Evolutionary conservation across 2,113 vertebrate genomes (phyloP).

Genomic region (Gallinago jamesoni): DNA sequence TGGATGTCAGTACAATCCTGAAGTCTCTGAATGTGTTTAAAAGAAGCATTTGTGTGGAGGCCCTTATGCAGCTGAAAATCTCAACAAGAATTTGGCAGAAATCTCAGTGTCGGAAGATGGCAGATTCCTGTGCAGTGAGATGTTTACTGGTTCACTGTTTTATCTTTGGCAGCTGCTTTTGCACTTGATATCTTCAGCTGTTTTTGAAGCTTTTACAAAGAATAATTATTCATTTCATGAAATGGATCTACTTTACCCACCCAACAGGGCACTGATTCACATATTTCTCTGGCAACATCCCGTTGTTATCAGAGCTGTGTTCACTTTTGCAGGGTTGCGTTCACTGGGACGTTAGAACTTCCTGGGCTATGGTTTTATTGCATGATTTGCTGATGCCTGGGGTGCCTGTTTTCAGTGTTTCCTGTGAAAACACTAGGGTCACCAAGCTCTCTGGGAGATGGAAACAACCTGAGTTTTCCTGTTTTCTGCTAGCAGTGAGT

Average conservation of each 20-base stretch:
- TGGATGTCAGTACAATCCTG: conserved; percentile 60
- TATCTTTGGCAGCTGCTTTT: conserved; percentile 66
- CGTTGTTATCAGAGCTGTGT: neutral
- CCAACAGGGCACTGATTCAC: neutral
- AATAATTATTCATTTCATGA: conserved; percentile 56
- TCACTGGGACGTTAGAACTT: neutral
- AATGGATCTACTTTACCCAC: conserved; percentile 10
- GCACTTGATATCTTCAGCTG: conserved; percentile 58
- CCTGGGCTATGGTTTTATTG: neutral
- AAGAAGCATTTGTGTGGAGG: conserved; percentile 62
- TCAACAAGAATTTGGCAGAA: conserved; percentile 73
- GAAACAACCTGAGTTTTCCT: conserved; percentile 12
- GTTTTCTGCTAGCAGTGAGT: neutral
- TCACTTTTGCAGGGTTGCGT: neutral
- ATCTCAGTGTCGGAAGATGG: conserved; percentile 67
- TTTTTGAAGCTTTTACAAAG: conserved; percentile 65
- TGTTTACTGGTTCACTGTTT: conserved; percentile 67
- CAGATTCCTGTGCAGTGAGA: conserved; percentile 82
- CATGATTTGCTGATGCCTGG: neutral
- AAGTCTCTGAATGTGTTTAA: conserved; percentile 50
- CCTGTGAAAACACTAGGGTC: neutral
- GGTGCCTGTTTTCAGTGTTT: neutral
- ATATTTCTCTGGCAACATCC: conserved; percentile 18
- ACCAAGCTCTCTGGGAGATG: neutral
- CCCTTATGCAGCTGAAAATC: conserved; percentile 66